These are phyloP conservation scores for Vulpes ferrilata DNA, from an alignment of 2,113 vertebrate genomes.

Conservation along the genomic window DNA sequence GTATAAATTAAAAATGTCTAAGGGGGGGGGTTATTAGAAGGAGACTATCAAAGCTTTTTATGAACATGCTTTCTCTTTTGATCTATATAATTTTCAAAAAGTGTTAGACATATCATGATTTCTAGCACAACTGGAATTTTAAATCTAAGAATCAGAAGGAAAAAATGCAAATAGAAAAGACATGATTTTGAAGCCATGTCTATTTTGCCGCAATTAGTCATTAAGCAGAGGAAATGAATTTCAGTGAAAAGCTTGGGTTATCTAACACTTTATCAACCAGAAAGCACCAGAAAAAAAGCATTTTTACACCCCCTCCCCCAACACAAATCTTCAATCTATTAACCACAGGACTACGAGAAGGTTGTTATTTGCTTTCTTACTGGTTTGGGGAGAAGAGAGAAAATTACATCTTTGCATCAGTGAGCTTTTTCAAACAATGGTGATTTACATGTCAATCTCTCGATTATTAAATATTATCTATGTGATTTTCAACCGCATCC, in stretches of 20 bases:
- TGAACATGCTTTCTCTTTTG: slow-evolving; percentile 73
- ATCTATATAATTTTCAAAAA: slow-evolving; percentile 76
- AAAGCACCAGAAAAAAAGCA: slow-evolving; percentile 56
- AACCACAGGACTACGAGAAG: slow-evolving; percentile 69
- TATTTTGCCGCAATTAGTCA: slow-evolving; percentile 78
- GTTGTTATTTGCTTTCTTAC: slow-evolving; percentile 75
- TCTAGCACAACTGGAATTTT: slow-evolving; percentile 80
- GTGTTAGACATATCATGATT: slow-evolving; percentile 66
- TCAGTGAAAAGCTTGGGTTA: slow-evolving; percentile 48
- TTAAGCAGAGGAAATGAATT: slow-evolving; percentile 76
- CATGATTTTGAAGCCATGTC: slow-evolving; percentile 72
- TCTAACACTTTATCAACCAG: slow-evolving; percentile 73
- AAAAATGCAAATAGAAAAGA: slow-evolving; percentile 73
- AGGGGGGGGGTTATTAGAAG: slow-evolving; percentile 78
- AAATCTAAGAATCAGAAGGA: slow-evolving; percentile 70
- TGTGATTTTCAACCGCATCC: slow-evolving; percentile 63
- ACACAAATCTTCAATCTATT: slow-evolving; percentile 76
- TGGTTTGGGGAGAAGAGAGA: slow-evolving; percentile 70
- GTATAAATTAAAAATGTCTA: slow-evolving; percentile 81
- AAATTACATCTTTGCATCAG: slow-evolving; percentile 77
- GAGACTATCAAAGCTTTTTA: slow-evolving; percentile 73
- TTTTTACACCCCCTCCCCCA: slow-evolving; percentile 64
- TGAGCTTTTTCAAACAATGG: slow-evolving; percentile 79
- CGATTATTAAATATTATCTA: slow-evolving; percentile 79
- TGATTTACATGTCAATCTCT: slow-evolving; percentile 76